Conservation (phyloP, 2,888 invertebrate genomes). For the Tipula vernalis region DNA sequence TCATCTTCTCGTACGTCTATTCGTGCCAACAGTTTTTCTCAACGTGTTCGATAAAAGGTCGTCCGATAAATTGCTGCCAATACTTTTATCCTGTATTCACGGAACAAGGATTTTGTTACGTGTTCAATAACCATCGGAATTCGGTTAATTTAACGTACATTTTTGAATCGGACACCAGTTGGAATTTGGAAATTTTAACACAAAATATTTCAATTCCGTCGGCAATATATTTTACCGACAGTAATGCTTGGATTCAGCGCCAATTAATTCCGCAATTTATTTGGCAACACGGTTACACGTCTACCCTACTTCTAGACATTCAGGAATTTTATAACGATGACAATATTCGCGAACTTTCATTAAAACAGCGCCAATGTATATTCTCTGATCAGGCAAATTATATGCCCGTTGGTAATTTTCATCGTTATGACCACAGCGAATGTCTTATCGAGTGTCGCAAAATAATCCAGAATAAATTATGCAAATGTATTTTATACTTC, state of each 20-base stretch:
- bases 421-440: background rate
- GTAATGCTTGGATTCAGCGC: background rate
- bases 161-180: background rate
- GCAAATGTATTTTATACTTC: slow-evolving; percentile 60
- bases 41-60: background rate
- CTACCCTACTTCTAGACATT: background rate
- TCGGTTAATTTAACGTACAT: background rate
- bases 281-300: background rate
- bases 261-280: background rate
- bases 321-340: background rate
- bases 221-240: background rate
- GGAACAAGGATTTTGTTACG: background rate
- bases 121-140: background rate
- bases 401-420: background rate
- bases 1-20: background rate
- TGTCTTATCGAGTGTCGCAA: slow-evolving; percentile 65
- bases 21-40: background rate
- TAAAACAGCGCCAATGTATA: background rate
- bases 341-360: background rate
- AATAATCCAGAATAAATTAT: slow-evolving; percentile 46
- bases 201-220: background rate
- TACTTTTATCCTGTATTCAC: background rate
- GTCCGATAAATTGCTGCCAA: background rate
- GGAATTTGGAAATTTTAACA: background rate
- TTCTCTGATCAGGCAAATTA: background rate